Percentiles rank a stretch among this genome's conserved stretches.
Evolutionary conservation across 2,797 vertebrate species (phyloP).

Genomic region (Enteromius mattozi): DNA sequence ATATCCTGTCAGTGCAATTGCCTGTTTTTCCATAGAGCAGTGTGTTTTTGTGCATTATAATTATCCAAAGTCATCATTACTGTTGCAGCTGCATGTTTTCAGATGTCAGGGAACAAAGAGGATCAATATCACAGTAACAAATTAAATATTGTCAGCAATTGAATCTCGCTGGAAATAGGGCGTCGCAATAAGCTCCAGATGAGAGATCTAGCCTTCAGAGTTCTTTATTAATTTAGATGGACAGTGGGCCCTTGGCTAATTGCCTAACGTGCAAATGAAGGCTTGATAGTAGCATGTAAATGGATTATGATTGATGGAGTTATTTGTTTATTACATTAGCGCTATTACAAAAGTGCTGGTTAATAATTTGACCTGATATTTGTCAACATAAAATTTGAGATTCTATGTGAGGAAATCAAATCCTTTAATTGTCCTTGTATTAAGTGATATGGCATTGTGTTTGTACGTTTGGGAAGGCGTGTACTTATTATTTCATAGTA

Average conservation of each 20-base stretch:
- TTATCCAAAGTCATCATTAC: slow-evolving; percentile 61
- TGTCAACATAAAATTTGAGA: slow-evolving; percentile 48
- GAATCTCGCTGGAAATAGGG: slow-evolving; percentile 58
- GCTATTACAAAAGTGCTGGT: slow-evolving; percentile 15
- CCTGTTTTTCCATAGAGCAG: slow-evolving; percentile 32
- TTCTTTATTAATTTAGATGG: slow-evolving; percentile 59
- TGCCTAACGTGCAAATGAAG: slow-evolving; percentile 60
- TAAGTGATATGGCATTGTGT: background rate
- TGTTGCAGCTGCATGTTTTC: slow-evolving; percentile 65
- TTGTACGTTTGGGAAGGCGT: background rate
- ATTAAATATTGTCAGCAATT: slow-evolving; percentile 66
- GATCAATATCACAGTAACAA: slow-evolving; percentile 72
- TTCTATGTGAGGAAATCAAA: slow-evolving; percentile 40
- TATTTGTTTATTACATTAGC: slow-evolving; percentile 38
- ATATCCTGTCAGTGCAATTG: slow-evolving; percentile 24
- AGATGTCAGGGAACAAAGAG: slow-evolving; percentile 64
- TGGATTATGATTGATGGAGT: slow-evolving; percentile 55
- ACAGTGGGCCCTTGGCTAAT: slow-evolving; percentile 60
- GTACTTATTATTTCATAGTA: background rate
- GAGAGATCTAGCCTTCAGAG: slow-evolving; percentile 52
- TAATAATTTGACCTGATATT: slow-evolving; percentile 35
- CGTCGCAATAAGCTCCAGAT: slow-evolving; percentile 57
- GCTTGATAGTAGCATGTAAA: slow-evolving; percentile 50
- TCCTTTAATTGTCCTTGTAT: slow-evolving; percentile 7
- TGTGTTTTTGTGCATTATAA: slow-evolving; percentile 54